These are phyloP conservation scores for Sinodicranocentrus sp. DNA, from an alignment of 2,888 invertebrate genomes.

Conservation along the genomic window DNA sequence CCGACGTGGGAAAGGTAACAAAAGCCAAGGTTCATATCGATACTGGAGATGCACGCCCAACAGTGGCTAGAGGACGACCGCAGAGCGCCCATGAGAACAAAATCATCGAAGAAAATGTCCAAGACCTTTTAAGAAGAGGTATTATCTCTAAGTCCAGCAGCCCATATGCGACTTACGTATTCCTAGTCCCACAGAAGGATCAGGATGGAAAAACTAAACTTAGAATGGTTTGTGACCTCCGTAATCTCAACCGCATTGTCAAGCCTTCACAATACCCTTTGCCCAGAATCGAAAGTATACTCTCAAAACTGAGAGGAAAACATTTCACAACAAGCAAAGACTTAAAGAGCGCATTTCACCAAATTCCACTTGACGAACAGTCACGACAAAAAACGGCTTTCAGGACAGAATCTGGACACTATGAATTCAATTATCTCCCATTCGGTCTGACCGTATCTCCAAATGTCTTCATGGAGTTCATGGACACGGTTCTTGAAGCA, in stretches of 20 bases:
- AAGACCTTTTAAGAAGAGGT: not conserved
- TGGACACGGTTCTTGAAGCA: not conserved
- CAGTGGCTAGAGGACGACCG: not conserved
- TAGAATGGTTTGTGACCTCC: not conserved
- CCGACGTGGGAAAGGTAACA: conserved; percentile 4
- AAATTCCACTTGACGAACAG: conserved; percentile 6
- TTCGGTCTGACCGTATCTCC: not conserved
- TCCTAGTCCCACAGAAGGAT: not conserved
- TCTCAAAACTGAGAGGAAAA: not conserved
- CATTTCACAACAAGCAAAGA: not conserved
- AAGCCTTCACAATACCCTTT: not conserved
- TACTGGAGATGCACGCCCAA: not conserved
- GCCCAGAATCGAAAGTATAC: not conserved
- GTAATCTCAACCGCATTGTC: not conserved
- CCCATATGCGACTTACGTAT: not conserved
- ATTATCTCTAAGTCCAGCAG: not conserved
- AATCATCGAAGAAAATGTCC: not conserved
- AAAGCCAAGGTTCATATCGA: not conserved
- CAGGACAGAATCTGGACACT: not conserved
- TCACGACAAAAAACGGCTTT: conserved; percentile 19
- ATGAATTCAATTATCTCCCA: conserved; percentile 14
- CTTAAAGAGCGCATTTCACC: not conserved
- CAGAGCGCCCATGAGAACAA: not conserved
- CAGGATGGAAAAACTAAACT: not conserved
- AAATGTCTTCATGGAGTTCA: not conserved